Evolutionary conservation across 2,888 invertebrate species (phyloP).

Genomic region (Hofmannophila pseudospretella): DNA sequence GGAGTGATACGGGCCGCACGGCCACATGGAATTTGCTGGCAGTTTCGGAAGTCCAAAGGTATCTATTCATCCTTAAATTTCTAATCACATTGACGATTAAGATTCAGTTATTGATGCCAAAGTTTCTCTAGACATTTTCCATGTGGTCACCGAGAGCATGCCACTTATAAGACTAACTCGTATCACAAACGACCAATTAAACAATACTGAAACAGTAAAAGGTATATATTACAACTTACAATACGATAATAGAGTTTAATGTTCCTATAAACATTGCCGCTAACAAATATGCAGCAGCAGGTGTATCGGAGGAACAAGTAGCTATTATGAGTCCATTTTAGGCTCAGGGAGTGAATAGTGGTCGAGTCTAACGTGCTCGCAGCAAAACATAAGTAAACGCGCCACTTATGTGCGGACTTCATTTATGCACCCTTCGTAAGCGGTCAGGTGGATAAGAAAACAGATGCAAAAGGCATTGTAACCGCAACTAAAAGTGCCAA

Average conservation of each 20-base stretch:
- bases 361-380: slow-evolving; percentile 44
- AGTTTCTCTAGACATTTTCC: slow-evolving; percentile 9
- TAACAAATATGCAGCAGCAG: slow-evolving; percentile 63
- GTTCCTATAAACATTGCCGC: slow-evolving; percentile 51
- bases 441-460: slow-evolving; percentile 59
- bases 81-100: background rate
- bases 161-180: background rate
- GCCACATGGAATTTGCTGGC: slow-evolving; percentile 37
- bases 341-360: slow-evolving; percentile 64
- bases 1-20: slow-evolving; percentile 17
- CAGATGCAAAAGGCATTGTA: slow-evolving; percentile 35
- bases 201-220: slow-evolving; percentile 3
- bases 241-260: slow-evolving; percentile 39
- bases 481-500: slow-evolving; percentile 8
- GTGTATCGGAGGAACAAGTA: slow-evolving; percentile 70
- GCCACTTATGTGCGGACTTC: slow-evolving; percentile 34
- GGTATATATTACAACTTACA: slow-evolving; percentile 4
- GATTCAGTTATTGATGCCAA: too few relatives aligned
- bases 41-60: slow-evolving; percentile 9
- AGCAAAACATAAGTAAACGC: slow-evolving; percentile 53
- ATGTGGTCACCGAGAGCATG: slow-evolving; percentile 9
- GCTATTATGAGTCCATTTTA: slow-evolving; percentile 74
- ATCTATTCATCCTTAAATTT: slow-evolving; percentile 1
- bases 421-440: slow-evolving; percentile 74
- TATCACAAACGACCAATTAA: slow-evolving; percentile 1